Evolutionary conservation across 2,797 vertebrate genomes (phyloP), one percentile per base, ranked within the genome.

Genomic region (Falco rusticolus): DNA sequence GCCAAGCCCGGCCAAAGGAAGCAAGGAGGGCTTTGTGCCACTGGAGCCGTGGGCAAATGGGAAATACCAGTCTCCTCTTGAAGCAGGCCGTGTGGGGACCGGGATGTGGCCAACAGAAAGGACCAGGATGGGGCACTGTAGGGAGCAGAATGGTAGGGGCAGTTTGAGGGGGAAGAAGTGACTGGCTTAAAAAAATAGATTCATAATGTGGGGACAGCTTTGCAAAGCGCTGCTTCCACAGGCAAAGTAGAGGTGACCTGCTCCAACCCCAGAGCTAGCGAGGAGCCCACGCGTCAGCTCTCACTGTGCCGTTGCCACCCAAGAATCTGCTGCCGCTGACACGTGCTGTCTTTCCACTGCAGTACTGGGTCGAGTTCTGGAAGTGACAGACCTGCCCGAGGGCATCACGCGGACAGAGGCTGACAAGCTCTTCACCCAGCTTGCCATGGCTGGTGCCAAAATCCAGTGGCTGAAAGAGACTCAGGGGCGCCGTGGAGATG

Each of bases 391-490:
- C 98, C 98, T 99, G 89, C 99, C 99, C 13, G 99, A 99, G 95
- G 99, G 99, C 92, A 99, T 99, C 98, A 99, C 99, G 2, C 99
- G 99, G 89, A 99, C 98, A 0, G 99, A 99, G 54, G 99, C 99
- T 0, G 99, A 99, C 97, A 99, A 99, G 93, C 99, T 99, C 98
- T 99, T 99, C 97, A 99, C 99, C 72, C 99, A 99, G 97, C 98
- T 99, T 19, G 99, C 99, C 56, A 98, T 99, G 98, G 99, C 99
- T 3, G 99, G 99, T 56, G 99, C 99, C 98, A 99, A 99, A 98
- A 99, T 99, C 98, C 99, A 99, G 98, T 99, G 99, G 99, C 99
- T 99, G 94, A 99, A 99, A 98, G 99, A 99, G 96, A 98, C 99
- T 92, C 99, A 99, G 97, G 98, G 98, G 96, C 98, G 99, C 84